phyloP scores from a whole-genome alignment of 2,888 invertebrate genomes.

The Acanthosoma haemorrhoidale region DNA sequence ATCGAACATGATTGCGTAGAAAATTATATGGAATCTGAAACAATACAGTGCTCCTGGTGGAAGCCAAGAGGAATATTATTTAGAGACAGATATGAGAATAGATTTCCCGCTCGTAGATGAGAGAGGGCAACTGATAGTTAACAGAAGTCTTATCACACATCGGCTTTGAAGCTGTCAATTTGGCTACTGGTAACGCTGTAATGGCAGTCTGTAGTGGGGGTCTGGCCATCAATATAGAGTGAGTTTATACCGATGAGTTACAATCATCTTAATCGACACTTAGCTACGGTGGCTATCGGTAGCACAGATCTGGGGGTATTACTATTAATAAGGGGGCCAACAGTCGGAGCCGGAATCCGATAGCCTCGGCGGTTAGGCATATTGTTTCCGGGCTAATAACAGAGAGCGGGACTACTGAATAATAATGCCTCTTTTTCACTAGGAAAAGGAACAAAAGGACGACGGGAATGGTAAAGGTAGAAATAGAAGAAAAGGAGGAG shows the following conservation, averaged over 20 bases:
- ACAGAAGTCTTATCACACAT: slow-evolving; percentile 10
- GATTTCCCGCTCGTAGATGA: background rate
- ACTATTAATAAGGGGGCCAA: slow-evolving; percentile 27
- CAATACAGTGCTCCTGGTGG: background rate
- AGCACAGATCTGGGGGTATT: slow-evolving; percentile 15
- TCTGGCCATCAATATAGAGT: too few species aligned
- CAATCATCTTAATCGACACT: slow-evolving; percentile 30
- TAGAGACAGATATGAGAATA: too few species aligned
- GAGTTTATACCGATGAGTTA: slow-evolving; percentile 17
- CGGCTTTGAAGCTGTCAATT: slow-evolving; percentile 16
- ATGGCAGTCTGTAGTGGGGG: background rate
- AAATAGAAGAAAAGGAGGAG: background rate
- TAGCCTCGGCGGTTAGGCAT: slow-evolving; percentile 12
- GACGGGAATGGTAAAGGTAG: background rate
- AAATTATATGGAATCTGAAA: slow-evolving; percentile 15
- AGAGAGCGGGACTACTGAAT: slow-evolving; percentile 28
- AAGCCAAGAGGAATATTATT: too few species aligned
- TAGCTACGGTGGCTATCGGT: background rate
- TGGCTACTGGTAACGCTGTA: slow-evolving; percentile 6
- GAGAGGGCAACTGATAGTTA: background rate
- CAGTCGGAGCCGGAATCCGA: background rate
- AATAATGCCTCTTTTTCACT: slow-evolving; percentile 18
- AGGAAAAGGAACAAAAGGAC: background rate
- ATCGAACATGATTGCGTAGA: background rate
- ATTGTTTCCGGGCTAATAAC: slow-evolving; percentile 24